Conservation (phyloP, 2,797 vertebrate species). For the Steatocranus sp. region DNA sequence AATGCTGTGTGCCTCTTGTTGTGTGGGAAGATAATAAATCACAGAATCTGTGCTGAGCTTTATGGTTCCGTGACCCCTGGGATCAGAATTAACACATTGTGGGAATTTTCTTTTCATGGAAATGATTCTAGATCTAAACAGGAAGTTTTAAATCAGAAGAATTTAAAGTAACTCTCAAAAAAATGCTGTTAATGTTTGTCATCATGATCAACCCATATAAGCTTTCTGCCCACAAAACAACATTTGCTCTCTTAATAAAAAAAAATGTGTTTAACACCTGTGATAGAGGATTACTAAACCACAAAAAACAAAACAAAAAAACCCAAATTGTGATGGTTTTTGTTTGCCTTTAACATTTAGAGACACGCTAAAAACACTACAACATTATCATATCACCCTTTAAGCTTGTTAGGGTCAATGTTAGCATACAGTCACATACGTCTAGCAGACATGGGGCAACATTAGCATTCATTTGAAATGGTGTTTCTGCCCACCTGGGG, state of each 20-base stretch:
- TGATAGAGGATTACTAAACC: not conserved
- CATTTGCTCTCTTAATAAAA: not conserved
- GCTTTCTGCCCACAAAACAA: not conserved
- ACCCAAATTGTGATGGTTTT: not conserved
- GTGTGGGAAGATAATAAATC: not conserved
- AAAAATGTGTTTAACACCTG: rapidly evolving
- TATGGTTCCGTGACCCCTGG: not conserved
- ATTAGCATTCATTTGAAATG: not conserved
- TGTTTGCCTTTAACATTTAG: not conserved
- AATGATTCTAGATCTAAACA: not conserved
- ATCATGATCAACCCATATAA: not conserved
- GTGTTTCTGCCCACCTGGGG: not conserved
- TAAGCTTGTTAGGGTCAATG: not conserved
- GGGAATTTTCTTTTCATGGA: not conserved
- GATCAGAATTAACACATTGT: not conserved
- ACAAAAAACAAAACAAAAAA: not conserved
- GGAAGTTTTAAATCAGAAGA: not conserved
- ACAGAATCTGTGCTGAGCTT: slow-evolving; percentile 26
- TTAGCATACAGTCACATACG: not conserved
- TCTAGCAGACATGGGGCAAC: not conserved
- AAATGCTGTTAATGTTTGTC: not conserved
- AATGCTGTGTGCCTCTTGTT: not conserved
- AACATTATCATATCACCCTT: not conserved
- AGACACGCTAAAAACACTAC: not conserved
- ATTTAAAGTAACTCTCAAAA: not conserved